These are phyloP conservation scores for Trachelus iudaicus DNA, from an alignment of 2,888 invertebrate species.

Conservation along the genomic window DNA sequence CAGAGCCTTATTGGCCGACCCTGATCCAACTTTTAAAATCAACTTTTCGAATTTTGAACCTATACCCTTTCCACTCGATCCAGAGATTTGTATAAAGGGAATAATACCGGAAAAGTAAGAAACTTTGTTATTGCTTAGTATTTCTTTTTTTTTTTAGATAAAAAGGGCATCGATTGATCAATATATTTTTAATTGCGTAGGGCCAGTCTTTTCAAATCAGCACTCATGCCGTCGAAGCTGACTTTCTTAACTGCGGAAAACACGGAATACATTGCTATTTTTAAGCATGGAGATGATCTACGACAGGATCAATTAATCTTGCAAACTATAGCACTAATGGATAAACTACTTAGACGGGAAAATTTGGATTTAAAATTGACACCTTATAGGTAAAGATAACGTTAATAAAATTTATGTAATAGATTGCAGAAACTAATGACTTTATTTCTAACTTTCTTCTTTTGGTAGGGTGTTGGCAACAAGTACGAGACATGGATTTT, in stretches of 20 bases:
- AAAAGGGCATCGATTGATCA: background rate
- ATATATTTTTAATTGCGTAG: slow-evolving; percentile 43
- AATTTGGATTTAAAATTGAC: slow-evolving; percentile 96
- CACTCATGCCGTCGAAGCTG: slow-evolving; percentile 92
- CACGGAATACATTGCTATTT: slow-evolving; percentile 92
- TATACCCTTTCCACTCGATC: slow-evolving; percentile 94
- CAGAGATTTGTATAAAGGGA: slow-evolving; percentile 87
- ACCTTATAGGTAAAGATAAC: slow-evolving; percentile 75
- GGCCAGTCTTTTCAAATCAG: slow-evolving; percentile 95
- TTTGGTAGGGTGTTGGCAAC: slow-evolving; percentile 86
- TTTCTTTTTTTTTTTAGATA: background rate
- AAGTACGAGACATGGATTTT: slow-evolving; percentile 94
- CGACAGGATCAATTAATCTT: slow-evolving; percentile 97
- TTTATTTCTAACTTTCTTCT: slow-evolving; percentile 4
- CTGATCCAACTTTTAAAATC: slow-evolving; percentile 81
- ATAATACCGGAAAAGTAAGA: slow-evolving; percentile 83
- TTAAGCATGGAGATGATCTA: slow-evolving; percentile 97
- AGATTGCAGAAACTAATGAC: background rate
- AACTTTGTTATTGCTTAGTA: slow-evolving; percentile 8
- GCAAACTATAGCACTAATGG: slow-evolving; percentile 99
- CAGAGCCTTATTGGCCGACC: slow-evolving; percentile 84
- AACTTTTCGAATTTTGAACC: slow-evolving; percentile 93
- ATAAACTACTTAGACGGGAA: slow-evolving; percentile 91
- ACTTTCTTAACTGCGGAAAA: slow-evolving; percentile 87
- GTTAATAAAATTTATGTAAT: background rate